phyloP scores from a whole-genome alignment of 2,797 vertebrate species.

The Spinibarbus caldwelli region DNA sequence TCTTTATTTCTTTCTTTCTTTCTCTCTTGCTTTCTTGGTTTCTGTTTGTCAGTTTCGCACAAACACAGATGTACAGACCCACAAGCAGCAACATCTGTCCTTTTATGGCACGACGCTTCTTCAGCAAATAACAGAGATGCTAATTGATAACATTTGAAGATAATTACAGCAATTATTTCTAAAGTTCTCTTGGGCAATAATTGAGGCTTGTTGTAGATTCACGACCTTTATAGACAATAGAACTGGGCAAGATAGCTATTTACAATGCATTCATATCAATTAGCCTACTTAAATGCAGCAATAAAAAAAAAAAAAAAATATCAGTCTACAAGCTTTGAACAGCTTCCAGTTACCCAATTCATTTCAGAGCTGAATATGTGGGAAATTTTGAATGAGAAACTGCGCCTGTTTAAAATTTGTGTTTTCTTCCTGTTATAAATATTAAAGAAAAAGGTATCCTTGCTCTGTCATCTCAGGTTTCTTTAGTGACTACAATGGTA shows the following conservation, averaged over 20 bases:
- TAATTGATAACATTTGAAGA: constrained; percentile 68
- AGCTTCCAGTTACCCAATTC: neutral
- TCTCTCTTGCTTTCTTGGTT: neutral
- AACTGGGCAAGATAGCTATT: constrained; percentile 50
- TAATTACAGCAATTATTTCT: constrained; percentile 78
- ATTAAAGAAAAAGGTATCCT: neutral
- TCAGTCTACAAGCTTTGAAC: neutral
- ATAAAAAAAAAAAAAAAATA: neutral
- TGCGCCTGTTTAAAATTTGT: neutral
- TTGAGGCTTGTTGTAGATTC: constrained; percentile 72
- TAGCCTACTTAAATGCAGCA: constrained; percentile 59
- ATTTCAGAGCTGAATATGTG: neutral
- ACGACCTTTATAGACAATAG: constrained; percentile 65
- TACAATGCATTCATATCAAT: constrained; percentile 73
- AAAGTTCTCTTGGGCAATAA: constrained; percentile 77
- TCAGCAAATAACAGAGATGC: constrained; percentile 74
- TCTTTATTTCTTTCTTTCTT: neutral
- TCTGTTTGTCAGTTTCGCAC: too few species aligned
- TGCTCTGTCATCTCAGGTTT: neutral
- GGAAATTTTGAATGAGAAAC: neutral
- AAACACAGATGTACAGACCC: too few species aligned
- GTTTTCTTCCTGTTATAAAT: neutral
- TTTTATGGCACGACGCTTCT: constrained; percentile 60
- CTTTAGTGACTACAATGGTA: neutral
- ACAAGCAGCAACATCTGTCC: constrained; percentile 46